A percentile compares a stretch with the other conserved stretches of the same genome.
Evolutionary conservation across 2,113 vertebrate species (phyloP).

Genomic region (Centropristis striata): DNA sequence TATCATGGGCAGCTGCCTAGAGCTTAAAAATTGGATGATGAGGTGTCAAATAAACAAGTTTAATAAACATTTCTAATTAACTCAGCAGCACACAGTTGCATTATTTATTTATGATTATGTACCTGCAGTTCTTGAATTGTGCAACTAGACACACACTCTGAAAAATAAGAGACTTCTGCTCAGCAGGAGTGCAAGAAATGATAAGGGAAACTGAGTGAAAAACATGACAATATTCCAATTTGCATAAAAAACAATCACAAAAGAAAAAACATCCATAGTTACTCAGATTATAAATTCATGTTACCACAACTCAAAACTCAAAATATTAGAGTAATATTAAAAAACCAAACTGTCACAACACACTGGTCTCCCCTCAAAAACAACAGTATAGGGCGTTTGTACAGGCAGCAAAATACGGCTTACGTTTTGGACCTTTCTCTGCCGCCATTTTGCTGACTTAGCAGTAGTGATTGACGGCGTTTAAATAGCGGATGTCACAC

Average conservation of each 20-base stretch:
- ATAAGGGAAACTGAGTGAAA: constrained; percentile 33
- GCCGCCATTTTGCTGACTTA: too few relatives aligned
- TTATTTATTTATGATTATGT: constrained; percentile 40
- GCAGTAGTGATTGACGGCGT: too few relatives aligned
- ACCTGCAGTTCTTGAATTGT: constrained; percentile 29
- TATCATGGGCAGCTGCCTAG: constrained; percentile 21
- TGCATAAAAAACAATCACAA: constrained; percentile 16
- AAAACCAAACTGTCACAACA: background rate
- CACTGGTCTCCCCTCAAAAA: too few relatives aligned
- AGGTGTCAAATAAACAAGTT: constrained; percentile 42
- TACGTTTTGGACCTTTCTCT: too few relatives aligned
- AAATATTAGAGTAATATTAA: background rate
- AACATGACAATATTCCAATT: constrained; percentile 22
- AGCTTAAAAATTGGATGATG: constrained; percentile 17
- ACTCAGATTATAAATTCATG: background rate
- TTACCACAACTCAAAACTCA: background rate
- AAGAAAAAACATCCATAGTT: background rate
- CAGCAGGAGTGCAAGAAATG: constrained; percentile 16
- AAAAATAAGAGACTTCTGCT: constrained; percentile 17
- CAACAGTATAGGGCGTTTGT: too few relatives aligned
- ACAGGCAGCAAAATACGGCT: too few relatives aligned
- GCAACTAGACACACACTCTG: background rate
- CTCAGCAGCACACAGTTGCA: constrained; percentile 8
- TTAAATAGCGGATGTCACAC: too few relatives aligned
- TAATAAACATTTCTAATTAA: constrained; percentile 48